Conservation (phyloP, 2,888 invertebrate species). For the Lumbricus terrestris region DNA sequence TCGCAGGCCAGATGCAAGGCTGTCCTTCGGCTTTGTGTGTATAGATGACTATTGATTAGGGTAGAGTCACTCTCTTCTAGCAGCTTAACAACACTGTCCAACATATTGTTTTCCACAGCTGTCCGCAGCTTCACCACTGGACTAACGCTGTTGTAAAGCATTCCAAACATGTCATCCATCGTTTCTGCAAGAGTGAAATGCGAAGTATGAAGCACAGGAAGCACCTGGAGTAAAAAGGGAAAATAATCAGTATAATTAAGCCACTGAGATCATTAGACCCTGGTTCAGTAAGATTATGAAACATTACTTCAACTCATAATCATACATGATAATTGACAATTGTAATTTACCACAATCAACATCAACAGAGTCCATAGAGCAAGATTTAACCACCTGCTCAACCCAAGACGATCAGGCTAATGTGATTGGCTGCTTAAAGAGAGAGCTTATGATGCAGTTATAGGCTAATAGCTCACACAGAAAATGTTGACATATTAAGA, state of each 20-base stretch:
- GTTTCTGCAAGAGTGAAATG: background rate
- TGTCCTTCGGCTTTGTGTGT: background rate
- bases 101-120: background rate
- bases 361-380: background rate
- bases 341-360: background rate
- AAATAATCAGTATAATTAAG: background rate
- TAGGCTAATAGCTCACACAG: too few relatives aligned
- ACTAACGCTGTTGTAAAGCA: background rate
- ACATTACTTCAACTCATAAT: background rate
- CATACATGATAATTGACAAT: background rate
- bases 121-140: slow-evolving; percentile 17
- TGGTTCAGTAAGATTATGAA: background rate
- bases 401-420: too few relatives aligned
- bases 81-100: background rate
- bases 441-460: too few relatives aligned
- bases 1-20: slow-evolving; percentile 15
- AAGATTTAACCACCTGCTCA: background rate
- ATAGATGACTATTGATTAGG: background rate
- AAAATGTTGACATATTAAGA: too few relatives aligned
- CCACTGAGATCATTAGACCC: background rate
- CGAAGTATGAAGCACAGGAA: background rate
- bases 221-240: background rate
- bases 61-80: background rate
- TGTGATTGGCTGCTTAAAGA: too few relatives aligned
- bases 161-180: slow-evolving; percentile 21